Evolutionary conservation across 2,797 vertebrate genomes (phyloP).

Genomic region (Microcaecilia unicolor): DNA sequence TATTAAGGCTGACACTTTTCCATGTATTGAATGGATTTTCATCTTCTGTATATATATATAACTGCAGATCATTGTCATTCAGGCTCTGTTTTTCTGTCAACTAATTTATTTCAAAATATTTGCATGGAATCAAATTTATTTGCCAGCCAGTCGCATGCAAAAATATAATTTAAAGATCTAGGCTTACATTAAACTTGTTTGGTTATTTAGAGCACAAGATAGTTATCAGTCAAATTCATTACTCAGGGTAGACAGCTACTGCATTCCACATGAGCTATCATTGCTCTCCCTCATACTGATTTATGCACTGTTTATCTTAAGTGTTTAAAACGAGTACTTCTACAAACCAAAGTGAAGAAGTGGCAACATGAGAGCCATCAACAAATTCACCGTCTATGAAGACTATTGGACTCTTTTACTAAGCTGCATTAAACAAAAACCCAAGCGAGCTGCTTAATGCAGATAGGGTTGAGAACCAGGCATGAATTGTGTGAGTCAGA

Average conservation of each 20-base stretch:
- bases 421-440: too few species aligned
- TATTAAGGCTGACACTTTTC: constrained; percentile 33
- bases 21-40: constrained; percentile 17
- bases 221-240: neutral
- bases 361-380: constrained; percentile 1
- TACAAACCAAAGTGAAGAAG: constrained; percentile 5
- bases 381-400: constrained; percentile 6
- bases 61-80: constrained; percentile 22
- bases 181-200: neutral
- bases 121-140: constrained; percentile 27
- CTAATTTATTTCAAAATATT: constrained; percentile 26
- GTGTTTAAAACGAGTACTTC: neutral
- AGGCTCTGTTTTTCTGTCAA: neutral
- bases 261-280: neutral
- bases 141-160: neutral
- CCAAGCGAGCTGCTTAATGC: too few species aligned
- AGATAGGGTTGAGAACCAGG: too few species aligned
- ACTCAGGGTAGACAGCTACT: neutral
- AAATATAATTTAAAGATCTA: constrained; percentile 1
- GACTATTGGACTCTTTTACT: constrained; percentile 1
- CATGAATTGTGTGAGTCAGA: too few species aligned
- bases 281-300: constrained; percentile 1
- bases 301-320: constrained; percentile 6
- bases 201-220: neutral
- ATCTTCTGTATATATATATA: constrained; percentile 3